Evolutionary conservation across 2,113 vertebrate species (phyloP).

Genomic region (Gopherus flavomarginatus): DNA sequence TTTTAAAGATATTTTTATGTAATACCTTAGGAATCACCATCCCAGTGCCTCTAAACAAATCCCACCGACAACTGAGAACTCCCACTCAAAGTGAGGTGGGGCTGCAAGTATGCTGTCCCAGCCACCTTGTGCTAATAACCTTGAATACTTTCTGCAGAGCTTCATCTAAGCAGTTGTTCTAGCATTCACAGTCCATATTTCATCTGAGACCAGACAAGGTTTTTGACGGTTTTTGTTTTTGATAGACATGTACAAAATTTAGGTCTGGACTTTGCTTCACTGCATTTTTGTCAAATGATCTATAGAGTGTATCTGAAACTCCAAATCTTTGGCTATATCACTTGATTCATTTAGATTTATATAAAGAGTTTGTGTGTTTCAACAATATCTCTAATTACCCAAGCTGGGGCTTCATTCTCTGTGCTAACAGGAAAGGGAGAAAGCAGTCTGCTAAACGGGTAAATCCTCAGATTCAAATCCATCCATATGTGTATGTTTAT

Average conservation of each 20-base stretch:
- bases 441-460: neutral
- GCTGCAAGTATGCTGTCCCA: neutral
- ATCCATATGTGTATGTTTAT: neutral
- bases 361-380: neutral
- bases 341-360: neutral
- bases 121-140: neutral
- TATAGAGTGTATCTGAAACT: neutral
- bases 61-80: neutral
- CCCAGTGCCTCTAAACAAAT: neutral
- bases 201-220: neutral
- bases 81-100: neutral
- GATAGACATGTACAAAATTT: neutral
- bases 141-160: neutral
- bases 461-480: neutral
- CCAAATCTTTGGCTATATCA: neutral
- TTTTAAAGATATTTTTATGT: neutral
- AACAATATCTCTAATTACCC: neutral
- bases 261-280: neutral
- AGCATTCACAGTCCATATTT: neutral
- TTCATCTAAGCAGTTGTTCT: neutral
- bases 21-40: neutral
- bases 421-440: neutral
- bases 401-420: neutral
- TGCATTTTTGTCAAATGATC: neutral
- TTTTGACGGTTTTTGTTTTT: neutral